Evolutionary conservation across 2,113 vertebrate species (phyloP).

Genomic region (Phylloscopus whistleri): DNA sequence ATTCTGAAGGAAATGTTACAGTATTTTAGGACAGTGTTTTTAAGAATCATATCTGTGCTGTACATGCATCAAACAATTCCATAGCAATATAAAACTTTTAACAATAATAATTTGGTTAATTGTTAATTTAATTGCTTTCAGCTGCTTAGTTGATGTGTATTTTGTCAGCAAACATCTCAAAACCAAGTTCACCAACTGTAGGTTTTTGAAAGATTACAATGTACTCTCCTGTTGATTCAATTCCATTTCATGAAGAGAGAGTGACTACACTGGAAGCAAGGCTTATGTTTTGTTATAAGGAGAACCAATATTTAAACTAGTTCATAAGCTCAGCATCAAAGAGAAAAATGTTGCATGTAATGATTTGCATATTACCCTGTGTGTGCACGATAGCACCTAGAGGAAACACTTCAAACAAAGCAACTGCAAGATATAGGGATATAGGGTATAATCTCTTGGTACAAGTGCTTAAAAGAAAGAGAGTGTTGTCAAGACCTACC

Average conservation of each 20-base stretch:
- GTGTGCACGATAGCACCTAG: not conserved
- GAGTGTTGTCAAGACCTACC: not conserved
- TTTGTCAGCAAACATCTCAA: not conserved
- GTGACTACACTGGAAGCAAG: not conserved
- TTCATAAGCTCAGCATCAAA: not conserved
- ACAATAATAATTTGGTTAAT: not conserved
- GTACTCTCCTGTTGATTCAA: not conserved
- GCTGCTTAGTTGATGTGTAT: not conserved
- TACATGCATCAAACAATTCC: not conserved
- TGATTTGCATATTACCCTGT: not conserved
- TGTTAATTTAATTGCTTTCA: not conserved
- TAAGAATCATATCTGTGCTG: not conserved
- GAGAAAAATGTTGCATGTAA: not conserved
- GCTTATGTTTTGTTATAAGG: not conserved
- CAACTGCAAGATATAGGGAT: not conserved
- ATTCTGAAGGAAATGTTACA: not conserved
- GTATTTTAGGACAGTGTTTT: not conserved
- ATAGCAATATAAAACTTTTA: not conserved
- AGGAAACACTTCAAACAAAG: not conserved
- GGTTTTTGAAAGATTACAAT: not conserved
- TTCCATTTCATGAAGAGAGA: not conserved
- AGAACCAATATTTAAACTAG: not conserved
- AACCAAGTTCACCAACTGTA: not conserved
- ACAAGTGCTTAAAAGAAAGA: not conserved
- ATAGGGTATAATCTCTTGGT: not conserved